Base-by-base conservation (phyloP, 2,797 vertebrate species). In the Limnodromus scolopaceus region DNA sequence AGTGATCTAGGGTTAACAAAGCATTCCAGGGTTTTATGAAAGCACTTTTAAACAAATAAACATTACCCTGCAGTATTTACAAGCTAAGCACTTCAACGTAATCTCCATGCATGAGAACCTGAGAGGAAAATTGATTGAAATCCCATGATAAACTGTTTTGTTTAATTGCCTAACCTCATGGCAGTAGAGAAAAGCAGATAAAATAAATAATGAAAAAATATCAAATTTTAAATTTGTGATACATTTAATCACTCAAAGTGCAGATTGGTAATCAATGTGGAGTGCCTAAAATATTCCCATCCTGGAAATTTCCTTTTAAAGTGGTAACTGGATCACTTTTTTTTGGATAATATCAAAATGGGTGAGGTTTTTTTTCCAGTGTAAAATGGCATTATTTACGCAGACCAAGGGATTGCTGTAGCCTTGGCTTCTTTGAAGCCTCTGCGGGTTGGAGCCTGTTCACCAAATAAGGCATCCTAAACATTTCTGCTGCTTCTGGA, bases 21-120 rank as follows among this genome's bases (percentile, higher is more conserved):
- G 86, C 89, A 96, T 97, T 96, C 92, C 95, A 93, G 36, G 53
- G 48, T 76, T 92, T 94, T 94, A 92, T 94, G 85, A 97, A 96
- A 97, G 83, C 66, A 78, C 45, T 91, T 96, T 96, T 64, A 93
- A 91, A 91, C 71, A 97, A 97, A 97, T 95, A 97, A 96, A 93
- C 87, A 84, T 86, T 81, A 51, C 34, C 36, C 63, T 80, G 38
- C 39, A 86, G 41, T 93, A 74, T 93, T 96, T 96, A 92, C 77
- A 82, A 95, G 78, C 86, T 91, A 90, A 91, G 89, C 63, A 89
- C 69, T 96, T 92, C 70, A 53, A 66, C 83, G 57, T 92, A 95
- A 81, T 93, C 77, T 85, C 43, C 80, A 53, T 80, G 77, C 87
- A 90, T 95, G 94, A 92, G 90, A 93, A 96, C 48, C 27, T 91